phyloP scores from a whole-genome alignment of 1,140 invertebrate species.

The Megathymus violae region DNA sequence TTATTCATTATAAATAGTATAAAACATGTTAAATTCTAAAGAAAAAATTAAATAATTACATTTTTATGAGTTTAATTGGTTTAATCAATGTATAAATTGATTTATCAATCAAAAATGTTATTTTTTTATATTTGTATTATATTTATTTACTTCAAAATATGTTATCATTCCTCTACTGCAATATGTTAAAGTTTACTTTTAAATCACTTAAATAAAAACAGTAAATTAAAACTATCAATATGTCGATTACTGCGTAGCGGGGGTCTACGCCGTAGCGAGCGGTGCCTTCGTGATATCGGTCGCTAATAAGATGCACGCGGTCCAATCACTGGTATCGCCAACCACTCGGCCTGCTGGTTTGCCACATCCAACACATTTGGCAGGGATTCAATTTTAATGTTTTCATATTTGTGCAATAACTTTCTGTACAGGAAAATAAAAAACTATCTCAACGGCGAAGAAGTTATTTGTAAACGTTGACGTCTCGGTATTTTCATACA shows the following conservation, averaged over 20 bases:
- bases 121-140: not conserved
- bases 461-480: conserved; percentile 80
- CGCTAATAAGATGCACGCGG: conserved; percentile 38
- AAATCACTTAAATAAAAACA: not conserved
- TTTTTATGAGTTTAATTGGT: too few species aligned
- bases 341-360: conserved; percentile 49
- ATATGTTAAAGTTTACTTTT: too few species aligned
- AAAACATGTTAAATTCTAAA: too few species aligned
- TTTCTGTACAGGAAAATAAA: conserved; percentile 73
- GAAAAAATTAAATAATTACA: too few species aligned
- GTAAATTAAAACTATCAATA: not conserved
- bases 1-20: too few species aligned
- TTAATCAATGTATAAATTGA: too few species aligned
- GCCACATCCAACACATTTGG: conserved; percentile 75
- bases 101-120: too few species aligned
- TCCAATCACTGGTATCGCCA: conserved; percentile 65
- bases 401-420: conserved; percentile 79
- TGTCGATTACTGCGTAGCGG: conserved; percentile 63
- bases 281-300: conserved; percentile 38
- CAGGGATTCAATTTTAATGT: conserved; percentile 79
- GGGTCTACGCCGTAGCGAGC: conserved; percentile 29
- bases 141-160: too few species aligned
- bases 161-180: too few species aligned
- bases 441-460: conserved; percentile 65
- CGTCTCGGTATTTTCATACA: conserved; percentile 76